Evolutionary conservation across 2,113 vertebrate species (phyloP).

Genomic region (Alligator sinensis): DNA sequence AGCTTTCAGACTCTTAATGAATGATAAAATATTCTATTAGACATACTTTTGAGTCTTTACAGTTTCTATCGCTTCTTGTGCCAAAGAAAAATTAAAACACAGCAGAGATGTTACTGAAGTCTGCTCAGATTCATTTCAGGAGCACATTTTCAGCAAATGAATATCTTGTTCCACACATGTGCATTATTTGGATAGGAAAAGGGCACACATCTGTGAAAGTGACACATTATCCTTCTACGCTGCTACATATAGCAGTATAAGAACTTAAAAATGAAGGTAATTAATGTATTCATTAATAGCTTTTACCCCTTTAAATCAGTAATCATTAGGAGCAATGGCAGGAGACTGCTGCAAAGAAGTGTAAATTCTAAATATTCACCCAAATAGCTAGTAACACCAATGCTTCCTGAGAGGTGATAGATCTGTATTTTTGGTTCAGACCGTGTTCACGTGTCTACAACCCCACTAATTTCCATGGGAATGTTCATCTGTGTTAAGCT

Average conservation of each 20-base stretch:
- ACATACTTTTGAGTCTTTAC: not conserved
- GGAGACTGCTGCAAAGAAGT: not conserved
- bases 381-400: not conserved
- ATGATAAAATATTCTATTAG: not conserved
- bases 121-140: not conserved
- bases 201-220: not conserved
- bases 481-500: not conserved
- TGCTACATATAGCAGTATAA: not conserved
- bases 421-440: not conserved
- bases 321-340: not conserved
- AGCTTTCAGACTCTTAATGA: not conserved
- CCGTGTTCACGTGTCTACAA: not conserved
- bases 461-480: not conserved
- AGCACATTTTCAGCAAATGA: not conserved
- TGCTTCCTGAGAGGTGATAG: not conserved
- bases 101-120: not conserved
- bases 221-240: not conserved
- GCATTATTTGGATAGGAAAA: rapidly evolving
- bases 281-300: too few species aligned
- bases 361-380: not conserved
- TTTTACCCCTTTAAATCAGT: not conserved
- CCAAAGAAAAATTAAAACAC: not conserved
- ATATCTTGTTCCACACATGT: rapidly evolving
- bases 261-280: not conserved
- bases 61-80: not conserved